These are phyloP conservation scores for Scleropages formosus DNA, from an alignment of 2,797 vertebrate genomes.

Conservation along the genomic window DNA sequence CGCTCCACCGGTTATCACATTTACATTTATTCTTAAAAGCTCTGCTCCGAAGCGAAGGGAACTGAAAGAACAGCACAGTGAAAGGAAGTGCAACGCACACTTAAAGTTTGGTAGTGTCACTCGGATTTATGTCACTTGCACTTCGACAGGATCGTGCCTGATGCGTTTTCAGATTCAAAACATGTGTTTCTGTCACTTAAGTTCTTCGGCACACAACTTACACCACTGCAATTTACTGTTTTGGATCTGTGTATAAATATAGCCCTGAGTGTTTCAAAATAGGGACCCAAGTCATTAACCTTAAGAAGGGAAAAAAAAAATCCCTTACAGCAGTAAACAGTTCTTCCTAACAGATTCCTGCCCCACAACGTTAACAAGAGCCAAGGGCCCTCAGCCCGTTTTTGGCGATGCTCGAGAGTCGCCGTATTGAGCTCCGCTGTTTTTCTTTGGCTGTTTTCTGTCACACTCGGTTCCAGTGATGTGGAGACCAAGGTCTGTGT, in stretches of 20 bases:
- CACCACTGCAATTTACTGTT: constrained; percentile 34
- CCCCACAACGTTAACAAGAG: background rate
- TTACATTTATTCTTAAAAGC: background rate
- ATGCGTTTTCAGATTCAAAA: constrained; percentile 36
- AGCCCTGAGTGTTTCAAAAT: background rate
- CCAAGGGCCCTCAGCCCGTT: background rate
- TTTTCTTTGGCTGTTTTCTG: constrained; percentile 16
- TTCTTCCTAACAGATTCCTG: constrained; percentile 9
- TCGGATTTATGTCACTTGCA: constrained; percentile 10
- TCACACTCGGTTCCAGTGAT: constrained; percentile 1
- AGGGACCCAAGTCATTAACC: background rate
- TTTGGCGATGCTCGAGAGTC: background rate
- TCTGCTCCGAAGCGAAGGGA: background rate
- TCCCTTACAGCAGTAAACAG: constrained; percentile 30
- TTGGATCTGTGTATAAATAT: constrained; percentile 40
- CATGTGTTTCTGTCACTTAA: constrained; percentile 39
- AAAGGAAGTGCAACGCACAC: background rate
- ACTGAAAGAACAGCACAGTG: background rate
- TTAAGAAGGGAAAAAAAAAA: constrained; percentile 32
- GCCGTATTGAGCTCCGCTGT: background rate
- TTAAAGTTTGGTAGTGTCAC: background rate
- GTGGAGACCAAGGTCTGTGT: constrained; percentile 12
- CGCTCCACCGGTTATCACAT: too few relatives aligned
- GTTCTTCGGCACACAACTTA: constrained; percentile 34
- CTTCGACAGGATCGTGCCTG: constrained; percentile 3